These are phyloP conservation scores for Steinernema feltiae DNA, from an alignment of 1,140 invertebrate species.

Conservation along the genomic window DNA sequence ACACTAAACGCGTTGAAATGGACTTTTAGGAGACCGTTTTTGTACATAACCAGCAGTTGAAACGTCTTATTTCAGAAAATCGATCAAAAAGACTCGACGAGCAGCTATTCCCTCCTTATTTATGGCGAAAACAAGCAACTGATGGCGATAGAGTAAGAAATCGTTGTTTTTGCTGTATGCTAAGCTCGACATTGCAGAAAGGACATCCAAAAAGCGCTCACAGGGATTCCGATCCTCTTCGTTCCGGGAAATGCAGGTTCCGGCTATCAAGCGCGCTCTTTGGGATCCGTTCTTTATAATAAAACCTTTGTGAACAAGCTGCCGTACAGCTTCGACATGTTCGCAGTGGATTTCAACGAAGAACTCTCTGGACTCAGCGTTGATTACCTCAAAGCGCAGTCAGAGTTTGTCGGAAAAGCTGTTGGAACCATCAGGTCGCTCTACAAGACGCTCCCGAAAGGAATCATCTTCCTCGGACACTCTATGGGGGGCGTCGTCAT, in stretches of 20 bases:
- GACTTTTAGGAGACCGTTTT: too few species aligned
- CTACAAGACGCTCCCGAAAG: constrained; percentile 26
- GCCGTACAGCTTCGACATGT: constrained; percentile 44
- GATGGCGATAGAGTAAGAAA: constrained; percentile 29
- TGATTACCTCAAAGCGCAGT: constrained; percentile 29
- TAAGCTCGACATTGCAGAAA: constrained; percentile 12
- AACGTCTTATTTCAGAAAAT: too few species aligned
- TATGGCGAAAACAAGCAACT: constrained; percentile 43
- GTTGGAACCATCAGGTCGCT: constrained; percentile 31
- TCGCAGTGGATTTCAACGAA: constrained; percentile 45
- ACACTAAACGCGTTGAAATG: too few species aligned
- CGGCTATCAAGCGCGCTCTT: constrained; percentile 42
- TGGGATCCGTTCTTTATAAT: constrained; percentile 45
- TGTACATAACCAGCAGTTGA: too few species aligned
- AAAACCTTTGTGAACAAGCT: constrained; percentile 37
- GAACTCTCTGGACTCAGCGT: constrained; percentile 42
- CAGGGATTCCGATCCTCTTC: constrained; percentile 44
- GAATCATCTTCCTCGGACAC: constrained; percentile 44
- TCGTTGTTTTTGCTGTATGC: constrained; percentile 18
- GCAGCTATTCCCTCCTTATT: constrained; percentile 36
- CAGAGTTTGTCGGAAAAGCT: constrained; percentile 29
- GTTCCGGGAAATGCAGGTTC: constrained; percentile 48
- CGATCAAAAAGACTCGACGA: too few species aligned
- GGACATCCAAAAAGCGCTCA: constrained; percentile 26
- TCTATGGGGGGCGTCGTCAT: constrained; percentile 48